Conservation (phyloP, 2,797 vertebrate species). For the Urophycis tenuis region DNA sequence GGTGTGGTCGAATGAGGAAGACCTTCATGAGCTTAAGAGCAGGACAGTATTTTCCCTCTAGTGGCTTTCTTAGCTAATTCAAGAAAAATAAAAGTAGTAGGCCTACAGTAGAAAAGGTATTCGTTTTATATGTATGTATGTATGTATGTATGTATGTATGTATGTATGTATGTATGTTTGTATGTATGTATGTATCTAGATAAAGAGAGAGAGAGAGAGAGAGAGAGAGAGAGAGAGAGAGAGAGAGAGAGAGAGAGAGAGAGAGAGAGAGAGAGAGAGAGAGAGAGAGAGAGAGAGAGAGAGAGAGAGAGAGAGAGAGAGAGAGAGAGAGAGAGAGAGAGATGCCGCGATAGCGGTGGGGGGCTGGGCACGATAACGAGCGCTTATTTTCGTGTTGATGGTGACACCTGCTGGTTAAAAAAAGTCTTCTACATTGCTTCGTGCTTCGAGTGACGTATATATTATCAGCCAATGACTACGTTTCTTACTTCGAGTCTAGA, state of each 20-base stretch:
- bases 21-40: conserved; percentile 27
- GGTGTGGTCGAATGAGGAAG: conserved; percentile 35
- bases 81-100: background rate
- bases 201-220: no score
- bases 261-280: no score
- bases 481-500: background rate
- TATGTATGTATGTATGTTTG: background rate
- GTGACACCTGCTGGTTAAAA: conserved; percentile 73
- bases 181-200: background rate
- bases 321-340: no score
- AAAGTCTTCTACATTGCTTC: background rate
- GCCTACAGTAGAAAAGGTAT: background rate
- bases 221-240: no score
- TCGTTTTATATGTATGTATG: background rate
- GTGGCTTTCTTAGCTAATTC: background rate
- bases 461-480: background rate
- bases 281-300: no score
- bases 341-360: no score
- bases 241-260: no score
- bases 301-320: no score
- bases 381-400: conserved; percentile 57
- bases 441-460: background rate
- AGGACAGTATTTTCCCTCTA: background rate
- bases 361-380: no score
- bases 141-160: no score